A percentile compares a stretch with the other conserved stretches of the same genome.
Evolutionary conservation across 1,140 invertebrate genomes (phyloP).

Genomic region (Drosophila erecta): DNA sequence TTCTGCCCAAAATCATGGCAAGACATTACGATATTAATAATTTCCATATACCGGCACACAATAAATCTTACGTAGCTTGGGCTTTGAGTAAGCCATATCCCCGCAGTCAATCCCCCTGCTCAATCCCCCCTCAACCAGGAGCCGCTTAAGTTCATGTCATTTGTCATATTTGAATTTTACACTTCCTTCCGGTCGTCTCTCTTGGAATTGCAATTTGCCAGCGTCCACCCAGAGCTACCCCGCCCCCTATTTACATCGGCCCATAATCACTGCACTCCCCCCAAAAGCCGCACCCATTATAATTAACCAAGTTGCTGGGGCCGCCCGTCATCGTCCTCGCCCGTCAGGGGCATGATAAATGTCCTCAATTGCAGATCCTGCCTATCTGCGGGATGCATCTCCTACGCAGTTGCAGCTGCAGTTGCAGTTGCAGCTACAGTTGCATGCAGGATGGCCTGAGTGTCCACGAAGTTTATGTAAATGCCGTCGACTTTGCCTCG

Average conservation of each 20-base stretch:
- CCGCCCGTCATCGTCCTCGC: constrained; percentile 21
- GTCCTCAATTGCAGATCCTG: constrained; percentile 81
- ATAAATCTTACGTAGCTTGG: constrained; percentile 62
- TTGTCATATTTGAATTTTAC: constrained; percentile 84
- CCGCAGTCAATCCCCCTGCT: not conserved
- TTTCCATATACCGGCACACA: constrained; percentile 70
- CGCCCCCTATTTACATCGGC: not conserved
- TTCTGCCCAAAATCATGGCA: constrained; percentile 56
- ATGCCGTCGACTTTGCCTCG: constrained; percentile 40
- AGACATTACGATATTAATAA: constrained; percentile 82
- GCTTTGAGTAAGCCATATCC: constrained; percentile 2
- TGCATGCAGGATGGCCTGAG: constrained; percentile 42
- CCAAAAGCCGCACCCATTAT: constrained; percentile 66
- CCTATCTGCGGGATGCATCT: constrained; percentile 71
- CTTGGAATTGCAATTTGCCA: constrained; percentile 74
- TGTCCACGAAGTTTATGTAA: constrained; percentile 74
- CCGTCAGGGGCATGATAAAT: constrained; percentile 69
- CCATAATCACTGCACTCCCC: constrained; percentile 58
- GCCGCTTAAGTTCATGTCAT: constrained; percentile 82
- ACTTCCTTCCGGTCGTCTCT: constrained; percentile 78
- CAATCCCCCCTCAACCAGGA: constrained; percentile 4
- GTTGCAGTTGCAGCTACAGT: constrained; percentile 13
- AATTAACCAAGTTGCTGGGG: constrained; percentile 74
- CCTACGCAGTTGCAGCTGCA: constrained; percentile 12
- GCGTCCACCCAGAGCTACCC: not conserved